These are phyloP conservation scores for Dasypus novemcinctus DNA, from an alignment of 2,113 vertebrate genomes.

Conservation along the genomic window DNA sequence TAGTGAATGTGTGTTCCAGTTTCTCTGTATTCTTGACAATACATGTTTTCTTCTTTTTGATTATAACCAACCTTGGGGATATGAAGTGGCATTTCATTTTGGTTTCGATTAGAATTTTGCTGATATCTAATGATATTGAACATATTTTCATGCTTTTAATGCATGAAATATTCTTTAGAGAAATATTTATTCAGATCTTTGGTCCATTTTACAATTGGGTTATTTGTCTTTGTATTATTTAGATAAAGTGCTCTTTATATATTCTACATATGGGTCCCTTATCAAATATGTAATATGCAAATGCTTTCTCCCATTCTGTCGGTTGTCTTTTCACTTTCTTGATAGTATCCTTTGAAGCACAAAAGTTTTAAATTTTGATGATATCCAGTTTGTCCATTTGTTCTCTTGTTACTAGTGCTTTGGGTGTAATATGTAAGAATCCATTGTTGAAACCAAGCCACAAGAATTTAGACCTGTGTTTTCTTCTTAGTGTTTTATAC, in stretches of 20 bases:
- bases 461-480: background rate
- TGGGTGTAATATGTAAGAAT: background rate
- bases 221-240: constrained; percentile 9
- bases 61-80: background rate
- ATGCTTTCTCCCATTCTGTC: background rate
- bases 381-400: background rate
- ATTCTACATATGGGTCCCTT: background rate
- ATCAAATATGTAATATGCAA: background rate
- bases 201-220: background rate
- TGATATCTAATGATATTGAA: background rate
- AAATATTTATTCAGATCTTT: constrained; percentile 12
- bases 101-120: constrained; percentile 22
- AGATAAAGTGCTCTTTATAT: background rate
- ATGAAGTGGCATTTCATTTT: background rate
- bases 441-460: background rate
- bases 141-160: background rate
- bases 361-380: constrained; percentile 13
- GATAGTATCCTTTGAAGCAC: background rate
- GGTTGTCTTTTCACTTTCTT: constrained; percentile 5
- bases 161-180: background rate
- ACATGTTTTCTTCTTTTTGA: background rate
- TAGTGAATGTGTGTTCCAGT: background rate
- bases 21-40: background rate
- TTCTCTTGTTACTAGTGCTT: background rate
- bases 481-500: background rate